phyloP scores from a whole-genome alignment of 2,797 vertebrate species.

The Anguilla megastoma region DNA sequence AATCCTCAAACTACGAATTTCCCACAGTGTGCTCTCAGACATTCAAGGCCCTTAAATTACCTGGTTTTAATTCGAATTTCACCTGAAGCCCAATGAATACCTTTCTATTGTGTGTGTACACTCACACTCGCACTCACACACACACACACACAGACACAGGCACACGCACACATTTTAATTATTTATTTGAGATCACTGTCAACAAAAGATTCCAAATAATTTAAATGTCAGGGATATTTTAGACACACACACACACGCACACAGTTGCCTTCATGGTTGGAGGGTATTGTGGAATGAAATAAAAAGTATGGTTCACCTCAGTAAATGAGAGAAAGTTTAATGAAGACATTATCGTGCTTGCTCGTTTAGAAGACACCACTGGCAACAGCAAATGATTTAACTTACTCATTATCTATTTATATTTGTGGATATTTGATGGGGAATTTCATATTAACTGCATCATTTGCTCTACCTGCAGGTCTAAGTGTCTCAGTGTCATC shows the following conservation, averaged over 20 bases:
- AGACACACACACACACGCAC: neutral
- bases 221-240: neutral
- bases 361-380: neutral
- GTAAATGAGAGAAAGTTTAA: neutral
- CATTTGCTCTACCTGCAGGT: neutral
- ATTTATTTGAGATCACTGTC: too few species aligned
- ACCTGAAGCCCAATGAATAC: neutral
- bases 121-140: neutral
- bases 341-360: neutral
- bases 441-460: neutral
- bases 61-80: neutral
- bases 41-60: neutral
- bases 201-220: too few species aligned
- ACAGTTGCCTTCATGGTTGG: neutral
- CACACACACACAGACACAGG: neutral
- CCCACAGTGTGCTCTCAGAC: neutral
- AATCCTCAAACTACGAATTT: neutral
- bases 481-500: neutral
- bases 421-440: neutral
- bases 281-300: neutral
- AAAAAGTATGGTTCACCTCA: neutral
- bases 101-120: neutral
- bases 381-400: neutral
- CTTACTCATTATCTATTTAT: conserved; percentile 4
- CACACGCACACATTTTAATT: neutral